Base-by-base conservation (phyloP, 2,888 invertebrate genomes). In the Dicranocentrus wangi region DNA sequence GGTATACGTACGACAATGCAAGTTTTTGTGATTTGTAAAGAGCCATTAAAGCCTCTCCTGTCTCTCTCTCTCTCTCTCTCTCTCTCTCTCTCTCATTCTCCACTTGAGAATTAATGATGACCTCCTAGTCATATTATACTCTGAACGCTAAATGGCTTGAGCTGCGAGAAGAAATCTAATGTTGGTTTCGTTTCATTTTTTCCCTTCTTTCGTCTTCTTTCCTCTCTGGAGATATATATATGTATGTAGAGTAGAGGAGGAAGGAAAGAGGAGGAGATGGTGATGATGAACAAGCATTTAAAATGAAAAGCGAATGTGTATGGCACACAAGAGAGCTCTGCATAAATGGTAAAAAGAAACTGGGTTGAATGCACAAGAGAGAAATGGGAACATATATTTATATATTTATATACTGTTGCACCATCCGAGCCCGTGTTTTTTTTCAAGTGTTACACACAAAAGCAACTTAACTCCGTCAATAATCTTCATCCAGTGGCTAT, bases 21-120 rank as follows among this genome's bases (percentile, higher is more conserved):
- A 10, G 3, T 32, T 3, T 32, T 32, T 43, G 58, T 60, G 68
- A 77, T 77, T 77, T 77, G 69, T 77, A 69, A 69, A 77, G 77
- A 68, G 77, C 69, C 77, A 77, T 77, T 77, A 77, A 76, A 77
- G 66, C 47, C 66, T 58, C 32, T 10, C 32, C 32, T n/a, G n/a
- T n/a, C n/a, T n/a, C n/a, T n/a, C n/a, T n/a, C n/a, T n/a, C n/a
- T n/a, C n/a, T n/a, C n/a, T n/a, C n/a, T n/a, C n/a, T 8, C 8
- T 53, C 53, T 53, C 53, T 39, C 13, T 39, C 39, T 7, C 39
- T 7, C 13, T 39, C 39, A 39, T 10, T n/a, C 43, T 60, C 77
- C 77, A 77, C 77, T 77, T 69, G 77, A 77, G 61, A 68, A 69
- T 77, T 69, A 69, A 77, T 77, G 69, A 69, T 61, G 69, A 77